A percentile compares a stretch with the other conserved stretches of the same genome.
phyloP scores from a whole-genome alignment of 2,113 vertebrate species.

The Picathartes gymnocephalus region DNA sequence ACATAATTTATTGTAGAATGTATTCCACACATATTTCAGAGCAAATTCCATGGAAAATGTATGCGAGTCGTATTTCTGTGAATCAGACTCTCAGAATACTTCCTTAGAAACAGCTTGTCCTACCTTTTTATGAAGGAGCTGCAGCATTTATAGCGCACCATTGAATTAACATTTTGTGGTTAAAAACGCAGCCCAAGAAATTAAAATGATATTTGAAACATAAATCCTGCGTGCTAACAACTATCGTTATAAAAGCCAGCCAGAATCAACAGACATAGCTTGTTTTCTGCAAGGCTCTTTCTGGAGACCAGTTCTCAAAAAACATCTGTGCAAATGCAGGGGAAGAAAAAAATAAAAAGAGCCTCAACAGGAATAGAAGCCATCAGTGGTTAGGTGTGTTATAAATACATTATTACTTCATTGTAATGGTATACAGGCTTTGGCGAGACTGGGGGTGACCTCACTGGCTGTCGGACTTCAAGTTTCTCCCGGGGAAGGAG shows the following conservation, averaged over 20 bases:
- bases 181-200: slow-evolving; percentile 73
- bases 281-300: slow-evolving; percentile 75
- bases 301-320: slow-evolving; percentile 69
- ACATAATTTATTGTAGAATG: slow-evolving; percentile 59
- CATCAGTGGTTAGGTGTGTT: slow-evolving; percentile 76
- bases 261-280: slow-evolving; percentile 77
- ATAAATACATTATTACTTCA: slow-evolving; percentile 82
- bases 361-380: slow-evolving; percentile 68
- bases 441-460: slow-evolving; percentile 72
- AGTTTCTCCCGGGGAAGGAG: slow-evolving; percentile 35
- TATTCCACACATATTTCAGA: slow-evolving; percentile 61
- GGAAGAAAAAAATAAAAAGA: not conserved
- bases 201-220: slow-evolving; percentile 82
- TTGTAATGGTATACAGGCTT: slow-evolving; percentile 73
- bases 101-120: slow-evolving; percentile 69
- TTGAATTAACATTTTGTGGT: slow-evolving; percentile 77
- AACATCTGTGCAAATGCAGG: slow-evolving; percentile 71
- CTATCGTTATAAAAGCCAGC: slow-evolving; percentile 68
- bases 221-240: slow-evolving; percentile 79
- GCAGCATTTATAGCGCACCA: slow-evolving; percentile 59
- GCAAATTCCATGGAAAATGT: slow-evolving; percentile 68
- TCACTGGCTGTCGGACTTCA: slow-evolving; percentile 71
- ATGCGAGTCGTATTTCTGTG: slow-evolving; percentile 56
- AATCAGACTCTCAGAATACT: slow-evolving; percentile 65
- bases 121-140: slow-evolving; percentile 61